Evolutionary conservation across 1,140 invertebrate species (phyloP).

Genomic region (Propsilocerus akamusi): DNA sequence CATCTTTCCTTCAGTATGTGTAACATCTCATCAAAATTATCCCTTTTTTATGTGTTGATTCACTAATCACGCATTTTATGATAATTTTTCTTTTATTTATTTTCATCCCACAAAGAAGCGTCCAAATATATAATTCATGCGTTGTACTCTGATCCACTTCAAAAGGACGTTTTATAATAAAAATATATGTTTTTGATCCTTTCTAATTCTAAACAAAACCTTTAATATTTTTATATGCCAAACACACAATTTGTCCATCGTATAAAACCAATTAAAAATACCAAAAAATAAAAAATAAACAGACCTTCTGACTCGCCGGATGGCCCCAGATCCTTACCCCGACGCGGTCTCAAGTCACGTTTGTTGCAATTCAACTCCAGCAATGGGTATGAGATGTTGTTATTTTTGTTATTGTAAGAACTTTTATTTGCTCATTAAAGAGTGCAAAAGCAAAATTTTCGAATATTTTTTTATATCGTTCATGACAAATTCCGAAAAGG

Average conservation of each 20-base stretch:
- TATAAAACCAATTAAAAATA: not conserved
- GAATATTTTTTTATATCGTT: slow-evolving; percentile 2
- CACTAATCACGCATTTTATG: too few species aligned
- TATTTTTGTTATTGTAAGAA: slow-evolving; percentile 3
- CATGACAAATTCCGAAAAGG: too few species aligned
- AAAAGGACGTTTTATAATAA: too few species aligned
- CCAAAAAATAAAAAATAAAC: not conserved
- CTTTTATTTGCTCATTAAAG: not conserved
- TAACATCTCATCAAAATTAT: too few species aligned
- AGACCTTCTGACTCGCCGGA: slow-evolving; percentile 41
- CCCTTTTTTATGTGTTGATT: too few species aligned
- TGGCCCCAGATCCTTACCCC: slow-evolving; percentile 64
- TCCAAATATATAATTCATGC: not conserved
- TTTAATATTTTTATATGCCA: not conserved
- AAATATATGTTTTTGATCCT: too few species aligned
- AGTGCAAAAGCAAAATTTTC: slow-evolving; percentile 8
- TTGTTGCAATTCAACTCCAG: slow-evolving; percentile 75
- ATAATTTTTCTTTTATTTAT: too few species aligned
- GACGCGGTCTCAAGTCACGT: slow-evolving; percentile 68
- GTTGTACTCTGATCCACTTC: slow-evolving; percentile 9
- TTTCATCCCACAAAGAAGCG: slow-evolving; percentile 4
- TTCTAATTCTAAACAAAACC: too few species aligned
- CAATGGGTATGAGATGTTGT: slow-evolving; percentile 45
- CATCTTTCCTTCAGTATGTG: too few species aligned
- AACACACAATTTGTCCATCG: not conserved